Evolutionary conservation across 1,140 invertebrate species (phyloP).

Genomic region (Anastrepha ludens): DNA sequence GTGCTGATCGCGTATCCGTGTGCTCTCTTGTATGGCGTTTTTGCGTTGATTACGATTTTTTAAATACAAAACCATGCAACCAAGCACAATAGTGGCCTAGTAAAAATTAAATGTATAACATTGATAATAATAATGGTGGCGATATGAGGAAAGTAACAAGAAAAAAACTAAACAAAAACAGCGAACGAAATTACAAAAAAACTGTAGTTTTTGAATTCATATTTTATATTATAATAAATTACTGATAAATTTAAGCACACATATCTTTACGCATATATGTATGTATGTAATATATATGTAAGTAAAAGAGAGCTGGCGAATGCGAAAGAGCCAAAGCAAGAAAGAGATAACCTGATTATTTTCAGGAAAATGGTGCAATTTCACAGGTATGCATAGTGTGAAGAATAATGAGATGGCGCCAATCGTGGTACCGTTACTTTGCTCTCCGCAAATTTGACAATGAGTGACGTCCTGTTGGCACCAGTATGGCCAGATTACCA

Average conservation of each 20-base stretch:
- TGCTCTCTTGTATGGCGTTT: slow-evolving; percentile 88
- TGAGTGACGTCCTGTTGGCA: no score
- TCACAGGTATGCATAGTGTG: no score
- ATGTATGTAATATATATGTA: no score
- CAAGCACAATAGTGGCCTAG: slow-evolving; percentile 3
- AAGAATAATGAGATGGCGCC: no score
- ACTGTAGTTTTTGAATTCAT: not conserved
- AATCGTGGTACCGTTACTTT: no score
- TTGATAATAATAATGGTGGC: slow-evolving; percentile 24
- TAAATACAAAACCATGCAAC: slow-evolving; percentile 69
- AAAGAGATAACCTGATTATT: no score
- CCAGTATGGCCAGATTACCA: no score
- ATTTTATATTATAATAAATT: slow-evolving; percentile 49
- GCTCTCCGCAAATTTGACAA: no score
- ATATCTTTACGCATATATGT: not conserved
- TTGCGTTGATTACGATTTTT: slow-evolving; percentile 89
- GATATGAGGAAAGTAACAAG: not conserved
- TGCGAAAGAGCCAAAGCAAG: no score
- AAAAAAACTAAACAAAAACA: not conserved
- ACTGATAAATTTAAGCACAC: not conserved
- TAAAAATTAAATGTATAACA: not conserved
- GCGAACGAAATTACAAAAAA: not conserved
- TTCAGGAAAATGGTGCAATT: no score
- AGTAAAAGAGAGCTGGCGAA: no score
- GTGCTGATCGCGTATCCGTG: slow-evolving; percentile 90